phyloP scores from a whole-genome alignment of 2,113 vertebrate species.

The Chloebia gouldiae region DNA sequence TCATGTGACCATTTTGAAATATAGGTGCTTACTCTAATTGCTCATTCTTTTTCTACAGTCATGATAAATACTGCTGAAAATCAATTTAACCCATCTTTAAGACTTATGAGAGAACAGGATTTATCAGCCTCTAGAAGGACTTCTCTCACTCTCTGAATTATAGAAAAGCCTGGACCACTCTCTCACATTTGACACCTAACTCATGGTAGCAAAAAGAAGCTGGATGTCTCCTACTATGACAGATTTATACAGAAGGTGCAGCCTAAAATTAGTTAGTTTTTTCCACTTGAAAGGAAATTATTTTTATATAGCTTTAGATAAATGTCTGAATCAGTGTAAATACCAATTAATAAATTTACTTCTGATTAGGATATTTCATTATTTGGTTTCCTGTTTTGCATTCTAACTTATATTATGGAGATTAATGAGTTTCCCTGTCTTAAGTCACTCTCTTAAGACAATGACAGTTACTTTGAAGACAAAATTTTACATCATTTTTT shows the following conservation, averaged over 20 bases:
- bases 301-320: neutral
- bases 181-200: neutral
- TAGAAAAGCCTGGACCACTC: neutral
- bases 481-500: neutral
- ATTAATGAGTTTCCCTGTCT: neutral
- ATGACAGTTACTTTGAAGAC: neutral
- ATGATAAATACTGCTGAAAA: neutral
- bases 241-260: neutral
- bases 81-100: neutral
- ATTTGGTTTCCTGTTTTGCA: neutral
- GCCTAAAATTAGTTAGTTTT: neutral
- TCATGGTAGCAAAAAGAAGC: neutral
- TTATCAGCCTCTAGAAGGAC: neutral
- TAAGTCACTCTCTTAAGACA: neutral
- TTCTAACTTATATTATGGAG: neutral
- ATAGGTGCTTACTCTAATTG: neutral
- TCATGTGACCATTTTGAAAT: neutral
- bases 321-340: neutral
- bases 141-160: neutral
- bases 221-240: neutral
- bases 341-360: neutral
- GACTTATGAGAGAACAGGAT: neutral
- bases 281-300: neutral
- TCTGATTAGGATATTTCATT: neutral
- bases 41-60: neutral